A percentile compares a stretch with the other conserved stretches of the same genome.
Evolutionary conservation across 2,113 vertebrate genomes (phyloP).

Genomic region (Cercopithecus mona): DNA sequence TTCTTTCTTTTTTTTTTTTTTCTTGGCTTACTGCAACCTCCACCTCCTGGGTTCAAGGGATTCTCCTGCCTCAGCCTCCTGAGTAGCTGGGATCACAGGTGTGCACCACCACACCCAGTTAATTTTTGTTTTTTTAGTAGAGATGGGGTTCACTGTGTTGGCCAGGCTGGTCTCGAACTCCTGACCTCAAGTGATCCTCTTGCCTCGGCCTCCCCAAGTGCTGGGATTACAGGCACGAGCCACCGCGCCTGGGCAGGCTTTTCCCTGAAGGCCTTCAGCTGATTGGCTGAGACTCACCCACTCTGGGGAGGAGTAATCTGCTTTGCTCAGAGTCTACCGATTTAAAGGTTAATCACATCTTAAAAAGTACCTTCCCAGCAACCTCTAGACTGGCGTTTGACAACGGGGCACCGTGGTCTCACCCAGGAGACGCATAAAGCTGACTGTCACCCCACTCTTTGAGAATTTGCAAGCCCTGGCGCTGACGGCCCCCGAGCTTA

Average conservation of each 20-base stretch:
- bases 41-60: background rate
- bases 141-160: background rate
- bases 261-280: background rate
- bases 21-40: background rate
- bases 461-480: no score
- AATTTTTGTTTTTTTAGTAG: background rate
- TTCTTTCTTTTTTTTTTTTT: fast-evolving
- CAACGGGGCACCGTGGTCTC: background rate
- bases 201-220: background rate
- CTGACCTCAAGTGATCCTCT: background rate
- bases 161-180: background rate
- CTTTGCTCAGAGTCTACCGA: background rate
- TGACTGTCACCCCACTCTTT: background rate
- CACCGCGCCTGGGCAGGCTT: background rate
- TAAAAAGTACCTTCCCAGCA: background rate
- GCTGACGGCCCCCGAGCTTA: fast-evolving
- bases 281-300: background rate
- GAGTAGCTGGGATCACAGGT: background rate
- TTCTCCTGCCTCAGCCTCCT: background rate
- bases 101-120: background rate
- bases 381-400: background rate
- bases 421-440: background rate
- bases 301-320: background rate
- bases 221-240: background rate
- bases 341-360: background rate